Evolutionary conservation across 2,888 invertebrate genomes (phyloP).

Genomic region (Allolobophora icterica): DNA sequence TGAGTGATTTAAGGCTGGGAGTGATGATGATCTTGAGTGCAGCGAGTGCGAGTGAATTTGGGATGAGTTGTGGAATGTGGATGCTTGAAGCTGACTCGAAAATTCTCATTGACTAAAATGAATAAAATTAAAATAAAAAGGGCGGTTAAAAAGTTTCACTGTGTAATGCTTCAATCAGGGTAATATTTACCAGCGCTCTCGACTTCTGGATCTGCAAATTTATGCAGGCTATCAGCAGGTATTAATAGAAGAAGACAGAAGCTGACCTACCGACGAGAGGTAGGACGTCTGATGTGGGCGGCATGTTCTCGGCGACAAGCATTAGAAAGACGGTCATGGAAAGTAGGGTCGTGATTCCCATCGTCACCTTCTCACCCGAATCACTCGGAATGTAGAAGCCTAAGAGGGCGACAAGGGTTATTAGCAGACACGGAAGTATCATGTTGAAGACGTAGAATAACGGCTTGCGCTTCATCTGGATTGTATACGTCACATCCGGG

Average conservation of each 20-base stretch:
- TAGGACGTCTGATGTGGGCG: conserved; percentile 70
- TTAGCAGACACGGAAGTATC: conserved; percentile 70
- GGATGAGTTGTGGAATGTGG: too few species aligned
- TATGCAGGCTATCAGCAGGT: neutral
- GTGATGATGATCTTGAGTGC: too few species aligned
- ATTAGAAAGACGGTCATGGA: conserved; percentile 70
- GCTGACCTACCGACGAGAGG: conserved; percentile 68
- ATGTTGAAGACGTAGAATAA: conserved; percentile 70
- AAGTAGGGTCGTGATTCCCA: conserved; percentile 70
- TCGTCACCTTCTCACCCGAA: conserved; percentile 67
- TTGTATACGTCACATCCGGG: conserved; percentile 68
- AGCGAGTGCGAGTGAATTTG: too few species aligned
- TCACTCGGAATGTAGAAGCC: conserved; percentile 71
- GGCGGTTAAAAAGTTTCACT: neutral
- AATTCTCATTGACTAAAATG: too few species aligned
- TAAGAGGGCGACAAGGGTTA: conserved; percentile 69
- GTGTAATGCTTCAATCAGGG: neutral
- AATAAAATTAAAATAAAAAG: too few species aligned
- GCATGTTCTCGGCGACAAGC: conserved; percentile 71
- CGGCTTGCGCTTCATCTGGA: conserved; percentile 68
- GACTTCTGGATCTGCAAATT: neutral
- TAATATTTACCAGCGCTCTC: too few species aligned
- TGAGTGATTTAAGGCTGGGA: too few species aligned
- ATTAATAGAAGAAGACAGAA: neutral
- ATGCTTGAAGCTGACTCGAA: too few species aligned